Conservation (phyloP, 2,888 invertebrate genomes). For the Hermaeophaga mercurialis region DNA sequence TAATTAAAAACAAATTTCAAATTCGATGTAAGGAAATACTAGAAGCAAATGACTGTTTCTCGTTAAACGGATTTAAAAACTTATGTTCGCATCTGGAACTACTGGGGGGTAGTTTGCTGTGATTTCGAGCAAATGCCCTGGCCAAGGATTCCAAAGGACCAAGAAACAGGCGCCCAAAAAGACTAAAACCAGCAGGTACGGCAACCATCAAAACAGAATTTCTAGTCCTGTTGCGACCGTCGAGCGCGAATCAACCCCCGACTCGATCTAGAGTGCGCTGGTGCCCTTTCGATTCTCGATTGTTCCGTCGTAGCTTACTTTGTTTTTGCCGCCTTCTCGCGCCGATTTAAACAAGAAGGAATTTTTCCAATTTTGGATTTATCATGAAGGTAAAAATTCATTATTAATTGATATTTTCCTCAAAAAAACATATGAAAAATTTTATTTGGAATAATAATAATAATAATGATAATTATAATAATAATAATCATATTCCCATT, state of each 20-base stretch:
- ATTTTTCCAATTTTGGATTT: not conserved
- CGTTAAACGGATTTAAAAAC: too few species aligned
- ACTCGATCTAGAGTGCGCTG: constrained; percentile 31
- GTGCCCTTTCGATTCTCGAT: not conserved
- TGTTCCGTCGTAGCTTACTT: constrained; percentile 10
- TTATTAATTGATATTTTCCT: too few species aligned
- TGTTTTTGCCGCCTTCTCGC: constrained; percentile 9
- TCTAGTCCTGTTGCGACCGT: constrained; percentile 44
- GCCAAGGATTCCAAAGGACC: not conserved
- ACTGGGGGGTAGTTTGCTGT: too few species aligned
- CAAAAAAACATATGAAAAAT: too few species aligned
- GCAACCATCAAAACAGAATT: constrained; percentile 36
- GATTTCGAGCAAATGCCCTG: not conserved
- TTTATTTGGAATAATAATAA: too few species aligned
- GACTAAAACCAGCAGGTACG: constrained; percentile 37
- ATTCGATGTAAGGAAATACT: too few species aligned
- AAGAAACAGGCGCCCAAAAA: not conserved
- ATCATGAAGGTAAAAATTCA: not conserved
- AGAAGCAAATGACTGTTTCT: too few species aligned
- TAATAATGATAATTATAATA: too few species aligned
- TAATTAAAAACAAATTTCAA: too few species aligned
- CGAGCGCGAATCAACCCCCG: constrained; percentile 20
- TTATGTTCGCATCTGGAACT: too few species aligned
- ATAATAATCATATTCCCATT: too few species aligned
- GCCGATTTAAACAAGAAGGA: too few species aligned